phyloP scores from a whole-genome alignment of 1,140 invertebrate species.

The Zaprionus kolodkinae region DNA sequence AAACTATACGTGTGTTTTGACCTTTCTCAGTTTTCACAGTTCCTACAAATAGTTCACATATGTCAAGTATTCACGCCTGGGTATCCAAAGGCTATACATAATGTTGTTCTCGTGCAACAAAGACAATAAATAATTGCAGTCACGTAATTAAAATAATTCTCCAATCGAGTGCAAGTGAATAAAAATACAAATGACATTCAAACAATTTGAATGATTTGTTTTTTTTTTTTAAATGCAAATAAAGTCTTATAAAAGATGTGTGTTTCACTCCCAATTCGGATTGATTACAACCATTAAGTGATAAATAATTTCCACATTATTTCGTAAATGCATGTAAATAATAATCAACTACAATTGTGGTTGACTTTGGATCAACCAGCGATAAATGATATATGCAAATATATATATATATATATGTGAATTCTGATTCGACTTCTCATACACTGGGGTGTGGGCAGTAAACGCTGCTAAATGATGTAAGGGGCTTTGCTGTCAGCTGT shows the following conservation, averaged over 20 bases:
- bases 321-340: constrained; percentile 3
- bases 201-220: constrained; percentile 33
- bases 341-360: constrained; percentile 7
- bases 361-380: constrained; percentile 17
- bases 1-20: constrained; percentile 11
- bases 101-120: constrained; percentile 5
- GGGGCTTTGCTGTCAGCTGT: background rate
- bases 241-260: constrained; percentile 11
- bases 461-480: constrained; percentile 25
- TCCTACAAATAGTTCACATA: constrained; percentile 5
- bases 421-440: background rate
- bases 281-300: constrained; percentile 8
- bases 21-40: background rate
- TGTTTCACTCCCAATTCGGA: background rate
- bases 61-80: background rate
- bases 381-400: background rate
- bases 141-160: constrained; percentile 36
- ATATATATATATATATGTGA: background rate
- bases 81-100: constrained; percentile 17
- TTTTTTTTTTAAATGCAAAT: background rate
- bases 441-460: background rate
- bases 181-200: constrained; percentile 49
- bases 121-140: constrained; percentile 22
- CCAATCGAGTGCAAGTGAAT: constrained; percentile 4
- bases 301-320: background rate